A percentile compares a stretch with the other conserved stretches of the same genome.
These are phyloP conservation scores for Caenorhabditis elegans DNA, from an alignment of 1,140 invertebrate genomes.

Conservation along the genomic window WBcel235 BX284605.5:5318501-5319000, in stretches of 20 bases:
- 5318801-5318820: neutral
- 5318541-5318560: conserved; percentile 22
- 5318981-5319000: too few species aligned
- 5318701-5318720: conserved; percentile 36
- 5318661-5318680: neutral
- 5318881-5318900: too few species aligned
- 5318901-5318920: too few species aligned
- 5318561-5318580: conserved; percentile 14
- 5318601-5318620: neutral
- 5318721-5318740: conserved; percentile 31
- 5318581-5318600: neutral
- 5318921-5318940: too few species aligned
- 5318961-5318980: too few species aligned
- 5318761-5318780: conserved; percentile 35
- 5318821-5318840: too few species aligned
- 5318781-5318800: conserved; percentile 35
- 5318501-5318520: neutral
- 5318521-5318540: conserved; percentile 30
- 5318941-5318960: too few species aligned
- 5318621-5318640: neutral
- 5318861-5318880: too few species aligned
- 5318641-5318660: too few species aligned
- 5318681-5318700: neutral
- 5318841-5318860: too few species aligned
- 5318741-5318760: conserved; percentile 42